Conservation (phyloP, 2,797 vertebrate species). For the Parauchenoglanis ngamensis region DNA sequence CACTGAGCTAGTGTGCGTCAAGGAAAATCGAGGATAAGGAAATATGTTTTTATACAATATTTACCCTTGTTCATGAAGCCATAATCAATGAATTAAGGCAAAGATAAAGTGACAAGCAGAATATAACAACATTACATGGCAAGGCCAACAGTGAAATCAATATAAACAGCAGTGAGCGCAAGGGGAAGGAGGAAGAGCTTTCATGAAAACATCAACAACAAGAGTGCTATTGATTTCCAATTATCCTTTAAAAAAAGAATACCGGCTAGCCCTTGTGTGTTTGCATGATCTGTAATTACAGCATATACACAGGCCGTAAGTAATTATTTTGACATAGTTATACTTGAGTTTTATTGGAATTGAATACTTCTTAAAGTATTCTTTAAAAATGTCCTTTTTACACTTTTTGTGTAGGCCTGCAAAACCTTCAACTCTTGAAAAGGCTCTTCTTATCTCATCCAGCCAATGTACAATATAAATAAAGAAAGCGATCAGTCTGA, state of each 20-base stretch:
- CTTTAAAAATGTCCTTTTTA: background rate
- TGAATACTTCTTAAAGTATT: background rate
- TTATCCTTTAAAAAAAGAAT: slow-evolving; percentile 33
- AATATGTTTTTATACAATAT: background rate
- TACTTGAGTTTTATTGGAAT: background rate
- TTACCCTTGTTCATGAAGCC: slow-evolving; percentile 21
- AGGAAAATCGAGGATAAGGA: background rate
- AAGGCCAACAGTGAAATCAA: slow-evolving; percentile 53
- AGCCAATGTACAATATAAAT: background rate
- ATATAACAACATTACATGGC: slow-evolving; percentile 26
- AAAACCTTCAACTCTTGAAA: background rate
- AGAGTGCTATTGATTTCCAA: slow-evolving; percentile 57
- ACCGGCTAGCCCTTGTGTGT: background rate
- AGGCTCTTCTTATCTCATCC: background rate
- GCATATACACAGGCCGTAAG: background rate
- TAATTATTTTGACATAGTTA: background rate
- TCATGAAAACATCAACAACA: slow-evolving; percentile 54
- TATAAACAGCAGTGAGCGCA: slow-evolving; percentile 34
- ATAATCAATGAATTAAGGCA: slow-evolving; percentile 42
- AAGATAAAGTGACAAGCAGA: slow-evolving; percentile 42
- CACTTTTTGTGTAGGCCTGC: background rate
- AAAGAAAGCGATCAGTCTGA: background rate
- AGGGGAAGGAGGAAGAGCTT: slow-evolving; percentile 33
- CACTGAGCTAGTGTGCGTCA: background rate
- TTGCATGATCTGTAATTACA: background rate